Conservation (phyloP, 1,140 invertebrate species). For the Nasonia giraulti region DNA sequence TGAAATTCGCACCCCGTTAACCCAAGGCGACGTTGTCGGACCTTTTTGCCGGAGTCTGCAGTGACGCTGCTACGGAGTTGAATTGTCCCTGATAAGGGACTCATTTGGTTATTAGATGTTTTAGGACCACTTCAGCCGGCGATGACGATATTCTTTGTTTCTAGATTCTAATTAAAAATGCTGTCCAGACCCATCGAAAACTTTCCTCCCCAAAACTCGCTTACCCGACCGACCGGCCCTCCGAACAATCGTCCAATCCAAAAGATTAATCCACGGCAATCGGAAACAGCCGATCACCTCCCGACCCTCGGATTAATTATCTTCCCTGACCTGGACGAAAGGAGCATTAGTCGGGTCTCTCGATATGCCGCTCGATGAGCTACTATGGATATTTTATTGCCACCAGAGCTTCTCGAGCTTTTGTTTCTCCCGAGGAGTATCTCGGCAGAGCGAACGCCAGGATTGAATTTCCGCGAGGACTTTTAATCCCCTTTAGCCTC, state of each 20-base stretch:
- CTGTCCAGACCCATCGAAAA: background rate
- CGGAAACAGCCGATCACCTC: background rate
- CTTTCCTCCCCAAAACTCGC: too few relatives aligned
- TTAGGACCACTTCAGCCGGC: background rate
- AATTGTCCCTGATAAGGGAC: background rate
- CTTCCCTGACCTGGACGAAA: background rate
- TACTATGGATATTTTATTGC: background rate
- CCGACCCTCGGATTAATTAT: background rate
- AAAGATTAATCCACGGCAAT: background rate
- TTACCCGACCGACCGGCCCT: too few relatives aligned
- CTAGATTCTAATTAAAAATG: too few relatives aligned
- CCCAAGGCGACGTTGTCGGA: background rate
- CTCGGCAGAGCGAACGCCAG: background rate
- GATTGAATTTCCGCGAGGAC: conserved; percentile 10
- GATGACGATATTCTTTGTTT: background rate
- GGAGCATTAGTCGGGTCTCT: background rate
- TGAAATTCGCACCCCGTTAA: background rate
- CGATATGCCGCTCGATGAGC: background rate
- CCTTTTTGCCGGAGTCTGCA: background rate
- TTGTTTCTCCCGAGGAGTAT: background rate
- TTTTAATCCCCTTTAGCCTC: conserved; percentile 5
- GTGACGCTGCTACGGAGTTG: background rate
- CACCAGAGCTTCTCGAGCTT: background rate
- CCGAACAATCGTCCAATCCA: background rate
- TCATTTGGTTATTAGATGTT: background rate